Evolutionary conservation across 2,797 vertebrate species (phyloP).

Genomic region (Epinephelus coioides): DNA sequence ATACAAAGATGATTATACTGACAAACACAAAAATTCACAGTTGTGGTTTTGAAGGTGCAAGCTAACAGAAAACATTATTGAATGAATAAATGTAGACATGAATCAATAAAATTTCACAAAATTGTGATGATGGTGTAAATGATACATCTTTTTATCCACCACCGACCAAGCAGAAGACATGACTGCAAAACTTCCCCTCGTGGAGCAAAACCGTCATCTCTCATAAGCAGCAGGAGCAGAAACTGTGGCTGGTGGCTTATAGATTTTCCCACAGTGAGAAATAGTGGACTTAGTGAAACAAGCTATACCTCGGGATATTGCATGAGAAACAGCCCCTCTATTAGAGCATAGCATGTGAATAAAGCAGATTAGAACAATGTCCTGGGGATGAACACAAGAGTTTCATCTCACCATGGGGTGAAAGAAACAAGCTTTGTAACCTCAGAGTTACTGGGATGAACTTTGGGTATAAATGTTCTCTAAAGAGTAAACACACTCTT

Average conservation of each 20-base stretch:
- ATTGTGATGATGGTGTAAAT: neutral
- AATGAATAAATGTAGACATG: neutral
- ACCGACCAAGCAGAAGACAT: slow-evolving; percentile 26
- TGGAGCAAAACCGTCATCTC: slow-evolving; percentile 42
- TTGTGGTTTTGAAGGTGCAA: neutral
- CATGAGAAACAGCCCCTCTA: slow-evolving; percentile 21
- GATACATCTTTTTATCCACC: slow-evolving; percentile 11
- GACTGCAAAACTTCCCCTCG: slow-evolving; percentile 30
- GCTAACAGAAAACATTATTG: neutral
- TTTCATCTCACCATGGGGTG: slow-evolving; percentile 21
- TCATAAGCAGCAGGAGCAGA: slow-evolving; percentile 42
- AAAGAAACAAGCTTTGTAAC: slow-evolving; percentile 12
- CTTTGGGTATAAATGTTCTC: neutral
- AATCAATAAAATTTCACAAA: neutral
- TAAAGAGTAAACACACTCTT: neutral
- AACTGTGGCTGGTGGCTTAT: slow-evolving; percentile 37
- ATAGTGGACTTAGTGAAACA: slow-evolving; percentile 35
- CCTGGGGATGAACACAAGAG: slow-evolving; percentile 43
- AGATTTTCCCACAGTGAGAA: slow-evolving; percentile 33
- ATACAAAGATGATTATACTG: no score
- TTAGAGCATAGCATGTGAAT: slow-evolving; percentile 40
- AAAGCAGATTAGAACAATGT: slow-evolving; percentile 42
- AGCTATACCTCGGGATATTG: slow-evolving; percentile 41
- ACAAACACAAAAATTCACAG: neutral
- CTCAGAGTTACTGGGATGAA: slow-evolving; percentile 15